These are phyloP conservation scores for Ammospiza maritima DNA, from an alignment of 2,797 vertebrate genomes.

Conservation along the genomic window DNA sequence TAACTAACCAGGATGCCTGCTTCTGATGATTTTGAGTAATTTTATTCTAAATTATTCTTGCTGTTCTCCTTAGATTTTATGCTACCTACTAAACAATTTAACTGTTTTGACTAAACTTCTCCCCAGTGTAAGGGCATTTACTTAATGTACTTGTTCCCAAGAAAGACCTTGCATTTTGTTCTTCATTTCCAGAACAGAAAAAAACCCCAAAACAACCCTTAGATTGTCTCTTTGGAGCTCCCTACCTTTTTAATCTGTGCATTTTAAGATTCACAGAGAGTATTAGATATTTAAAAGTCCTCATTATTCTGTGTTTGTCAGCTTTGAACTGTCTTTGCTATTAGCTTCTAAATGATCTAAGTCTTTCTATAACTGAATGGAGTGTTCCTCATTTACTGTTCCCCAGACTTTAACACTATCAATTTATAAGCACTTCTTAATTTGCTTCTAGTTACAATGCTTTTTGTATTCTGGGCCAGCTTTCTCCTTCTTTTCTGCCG, in stretches of 20 bases:
- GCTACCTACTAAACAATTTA: background rate
- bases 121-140: background rate
- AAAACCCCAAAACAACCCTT: background rate
- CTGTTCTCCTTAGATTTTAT: background rate
- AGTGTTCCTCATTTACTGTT: constrained; percentile 29
- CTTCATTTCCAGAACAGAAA: background rate
- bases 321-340: constrained; percentile 37
- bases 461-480: background rate
- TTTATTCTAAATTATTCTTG: background rate
- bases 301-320: constrained; percentile 41
- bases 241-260: constrained; percentile 2
- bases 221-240: background rate
- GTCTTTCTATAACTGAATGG: constrained; percentile 24
- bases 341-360: constrained; percentile 51
- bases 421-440: constrained; percentile 14
- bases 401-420: background rate
- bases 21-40: background rate
- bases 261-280: constrained; percentile 23
- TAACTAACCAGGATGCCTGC: background rate
- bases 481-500: background rate
- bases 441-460: background rate
- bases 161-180: background rate
- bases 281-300: constrained; percentile 17
- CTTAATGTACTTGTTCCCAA: background rate
- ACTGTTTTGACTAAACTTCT: background rate